phyloP scores from a whole-genome alignment of 1,140 invertebrate species.

The Drosophila pectinifera region DNA sequence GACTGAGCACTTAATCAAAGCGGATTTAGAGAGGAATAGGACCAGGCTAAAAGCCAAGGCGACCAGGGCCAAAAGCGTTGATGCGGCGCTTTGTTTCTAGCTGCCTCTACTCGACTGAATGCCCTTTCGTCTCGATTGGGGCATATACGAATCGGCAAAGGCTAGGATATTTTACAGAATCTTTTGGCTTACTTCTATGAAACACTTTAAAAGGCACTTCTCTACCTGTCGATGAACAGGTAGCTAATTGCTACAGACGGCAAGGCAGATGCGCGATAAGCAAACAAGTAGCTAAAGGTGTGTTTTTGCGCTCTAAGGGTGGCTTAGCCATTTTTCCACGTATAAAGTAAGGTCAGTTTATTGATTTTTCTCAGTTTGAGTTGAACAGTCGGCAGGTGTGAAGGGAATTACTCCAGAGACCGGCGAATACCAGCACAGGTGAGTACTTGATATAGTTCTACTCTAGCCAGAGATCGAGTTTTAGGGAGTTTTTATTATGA shows the following conservation, averaged over 20 bases:
- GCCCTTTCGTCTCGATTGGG: constrained; percentile 13
- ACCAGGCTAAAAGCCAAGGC: constrained; percentile 45
- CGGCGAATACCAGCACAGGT: background rate
- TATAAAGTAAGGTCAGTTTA: constrained; percentile 31
- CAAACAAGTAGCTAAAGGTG: constrained; percentile 24
- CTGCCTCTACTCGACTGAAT: constrained; percentile 37
- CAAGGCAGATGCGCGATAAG: constrained; percentile 30
- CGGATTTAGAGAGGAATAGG: constrained; percentile 77
- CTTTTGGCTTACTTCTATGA: background rate
- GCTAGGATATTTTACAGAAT: background rate
- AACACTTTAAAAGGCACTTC: background rate
- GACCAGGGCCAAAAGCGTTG: constrained; percentile 61
- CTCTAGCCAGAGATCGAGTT: too few relatives aligned
- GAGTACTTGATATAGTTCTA: background rate
- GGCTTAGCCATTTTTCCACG: constrained; percentile 17
- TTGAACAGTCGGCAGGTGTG: constrained; percentile 23
- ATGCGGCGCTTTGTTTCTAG: constrained; percentile 76
- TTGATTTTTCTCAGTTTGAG: constrained; percentile 44
- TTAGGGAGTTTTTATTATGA: too few relatives aligned
- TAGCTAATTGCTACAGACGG: constrained; percentile 21
- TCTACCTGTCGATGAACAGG: constrained; percentile 7
- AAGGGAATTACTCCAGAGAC: constrained; percentile 9
- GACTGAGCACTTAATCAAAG: constrained; percentile 84
- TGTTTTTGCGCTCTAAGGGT: constrained; percentile 21
- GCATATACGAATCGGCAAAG: background rate